Percentiles rank a stretch among this genome's conserved stretches.
Evolutionary conservation across 2,113 vertebrate genomes (phyloP).

Genomic region (Pionites leucogaster): DNA sequence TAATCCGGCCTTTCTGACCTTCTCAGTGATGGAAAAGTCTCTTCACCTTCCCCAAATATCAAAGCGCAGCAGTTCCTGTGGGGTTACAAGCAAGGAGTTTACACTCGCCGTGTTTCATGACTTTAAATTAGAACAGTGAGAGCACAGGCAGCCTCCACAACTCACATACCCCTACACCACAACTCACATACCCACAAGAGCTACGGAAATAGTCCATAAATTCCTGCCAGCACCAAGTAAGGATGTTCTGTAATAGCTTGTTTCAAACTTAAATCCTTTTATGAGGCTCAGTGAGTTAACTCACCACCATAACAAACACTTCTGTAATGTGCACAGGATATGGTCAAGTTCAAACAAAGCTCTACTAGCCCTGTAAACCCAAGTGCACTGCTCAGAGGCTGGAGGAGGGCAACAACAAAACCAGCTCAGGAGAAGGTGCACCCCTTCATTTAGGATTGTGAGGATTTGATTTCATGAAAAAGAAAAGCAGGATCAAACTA

Average conservation of each 20-base stretch:
- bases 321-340: background rate
- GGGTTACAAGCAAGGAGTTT: slow-evolving; percentile 21
- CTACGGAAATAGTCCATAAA: background rate
- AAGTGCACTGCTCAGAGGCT: background rate
- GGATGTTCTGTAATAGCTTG: background rate
- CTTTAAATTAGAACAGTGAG: background rate
- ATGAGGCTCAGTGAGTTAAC: background rate
- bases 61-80: slow-evolving; percentile 42
- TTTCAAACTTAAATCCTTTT: background rate
- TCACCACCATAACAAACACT: background rate
- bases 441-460: background rate
- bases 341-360: background rate
- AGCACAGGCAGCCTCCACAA: background rate
- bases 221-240: background rate
- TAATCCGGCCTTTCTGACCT: slow-evolving; percentile 36
- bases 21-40: slow-evolving; percentile 4
- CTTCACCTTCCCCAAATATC: slow-evolving; percentile 39
- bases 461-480: background rate
- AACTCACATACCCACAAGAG: background rate
- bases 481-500: background rate
- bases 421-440: background rate
- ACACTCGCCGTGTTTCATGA: background rate
- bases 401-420: background rate
- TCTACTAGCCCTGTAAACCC: background rate
- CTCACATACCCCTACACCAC: background rate